A percentile compares a stretch with the other conserved stretches of the same genome.
These are phyloP conservation scores for Anoplopoma fimbria DNA, from an alignment of 2,113 vertebrate species.

Conservation along the genomic window DNA sequence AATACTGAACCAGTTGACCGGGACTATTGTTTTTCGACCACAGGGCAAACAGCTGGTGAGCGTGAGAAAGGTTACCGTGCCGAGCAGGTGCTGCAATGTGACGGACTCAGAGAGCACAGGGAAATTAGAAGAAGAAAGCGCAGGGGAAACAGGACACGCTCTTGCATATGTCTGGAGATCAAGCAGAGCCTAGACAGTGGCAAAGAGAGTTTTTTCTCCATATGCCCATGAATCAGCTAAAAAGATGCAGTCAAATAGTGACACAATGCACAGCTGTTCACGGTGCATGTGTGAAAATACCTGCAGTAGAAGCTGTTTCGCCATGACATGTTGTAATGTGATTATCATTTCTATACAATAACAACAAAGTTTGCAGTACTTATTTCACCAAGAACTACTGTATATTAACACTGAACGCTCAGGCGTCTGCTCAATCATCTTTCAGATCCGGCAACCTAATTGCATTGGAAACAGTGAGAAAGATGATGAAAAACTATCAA, in stretches of 20 bases:
- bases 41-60: constrained; percentile 63
- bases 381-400: background rate
- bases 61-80: constrained; percentile 42
- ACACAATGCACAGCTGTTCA: constrained; percentile 13
- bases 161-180: constrained; percentile 41
- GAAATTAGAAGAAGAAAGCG: constrained; percentile 40
- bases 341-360: background rate
- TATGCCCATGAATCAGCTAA: background rate
- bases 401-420: background rate
- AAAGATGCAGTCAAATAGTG: constrained; percentile 12
- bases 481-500: constrained; percentile 12
- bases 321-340: background rate
- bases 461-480: constrained; percentile 25
- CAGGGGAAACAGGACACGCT: constrained; percentile 25
- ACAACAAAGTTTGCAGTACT: background rate
- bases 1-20: constrained; percentile 22
- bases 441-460: constrained; percentile 25
- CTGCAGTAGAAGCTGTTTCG: background rate
- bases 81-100: constrained; percentile 44
- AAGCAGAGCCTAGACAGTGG: constrained; percentile 6
- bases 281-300: background rate
- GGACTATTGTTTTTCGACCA: constrained; percentile 26
- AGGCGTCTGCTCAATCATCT: background rate
- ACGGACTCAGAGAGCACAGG: constrained; percentile 25
- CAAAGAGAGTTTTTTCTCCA: background rate